Evolutionary conservation across 2,888 invertebrate species (phyloP), one percentile per base, ranked within the genome.

Genomic region (Lacanobia oleracea): DNA sequence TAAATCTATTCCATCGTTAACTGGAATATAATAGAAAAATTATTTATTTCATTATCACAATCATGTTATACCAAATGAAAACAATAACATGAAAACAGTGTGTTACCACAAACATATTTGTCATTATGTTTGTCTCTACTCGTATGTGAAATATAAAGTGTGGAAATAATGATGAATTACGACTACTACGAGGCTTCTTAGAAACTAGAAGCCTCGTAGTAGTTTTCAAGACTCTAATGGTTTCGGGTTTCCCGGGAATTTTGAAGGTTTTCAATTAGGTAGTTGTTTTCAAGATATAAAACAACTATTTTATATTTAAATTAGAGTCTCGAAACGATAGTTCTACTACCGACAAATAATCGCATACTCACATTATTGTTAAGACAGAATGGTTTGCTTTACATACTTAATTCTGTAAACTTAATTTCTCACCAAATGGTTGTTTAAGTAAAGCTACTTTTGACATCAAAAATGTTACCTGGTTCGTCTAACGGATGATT

Each of bases 1-100:
- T 77, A 94, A 77, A 81, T 95, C 94, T 67, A 95, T 93, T 1
- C 94, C 95, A 69, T 95, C 95, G 16, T 91, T 90, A 2, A 84
- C 94, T 94, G 88, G 71, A 92, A 91, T 64, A 77, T 63, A 75
- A 76, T 70, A 27, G 2, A 2, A 37, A 23, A 8, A 51, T 10
- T 21, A n/a, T 33, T 53, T 48, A n/a, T 9, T 18, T 62, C 43
- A 53, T 21, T 2, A 37, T 37, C 1, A 53, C 0, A 27, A 70
- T 59, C 37, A 43, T 16, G 59, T 43, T 2, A 40, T 40, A 40
- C 2, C 21, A 10, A 50, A 12, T 21, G 12, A 23, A 21, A 2
- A 56, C 8, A 23, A 16, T 27, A 37, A 21, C 21, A 33, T 40
- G 12, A 16, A 37, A 70, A 59, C 33, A n/a, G 6, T 21, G 18